Evolutionary conservation across 2,888 invertebrate species (phyloP), one percentile per base, ranked within the genome.

Genomic region (Carabus problematicus): DNA sequence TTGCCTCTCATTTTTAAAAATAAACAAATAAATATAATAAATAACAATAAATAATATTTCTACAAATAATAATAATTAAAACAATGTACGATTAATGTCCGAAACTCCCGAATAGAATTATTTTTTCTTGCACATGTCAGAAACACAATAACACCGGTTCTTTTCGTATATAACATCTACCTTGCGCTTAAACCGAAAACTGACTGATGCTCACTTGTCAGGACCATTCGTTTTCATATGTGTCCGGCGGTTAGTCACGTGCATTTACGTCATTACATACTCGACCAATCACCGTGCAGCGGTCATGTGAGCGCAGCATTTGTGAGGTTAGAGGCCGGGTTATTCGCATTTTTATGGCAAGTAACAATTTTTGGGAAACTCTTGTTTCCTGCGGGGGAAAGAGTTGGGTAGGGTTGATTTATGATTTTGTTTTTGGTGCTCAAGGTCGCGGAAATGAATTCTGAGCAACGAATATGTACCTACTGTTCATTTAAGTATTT

Each of bases 101-200:
- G 2, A 29, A 29, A 29, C 29, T 29, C 29, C 29, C 29, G 29
- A 29, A 6, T 6, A 3, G 6, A 29, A 29, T 29, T 64, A 64
- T 64, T 64, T 64, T 64, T 64, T 64, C 64, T 64, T 64, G 56
- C 64, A 64, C 64, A 64, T 64, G 64, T 56, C 56, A 43, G 55
- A 43, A 14, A 64, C 55, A 56, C 55, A 56, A 12, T 52, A 4
- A 19, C 11, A 56, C 64, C 45, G 6, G 43, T 18, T 61, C 8
- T 12, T 9, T 42, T 49, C 9, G 29, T 42, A 39, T 49, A 29
- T 49, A 29, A 61, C 61, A 61, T 61, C 39, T 45, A 19, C 49
- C 39, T 56, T 39, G 29, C 41, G 39, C 47, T 29, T n/a, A 16
- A 19, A 49, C 49, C 39, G 43, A 61, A 49, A 61, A 61, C 61